These are phyloP conservation scores for Lepilemur ruficaudatus DNA, from an alignment of 2,797 vertebrate genomes.

Conservation along the genomic window DNA sequence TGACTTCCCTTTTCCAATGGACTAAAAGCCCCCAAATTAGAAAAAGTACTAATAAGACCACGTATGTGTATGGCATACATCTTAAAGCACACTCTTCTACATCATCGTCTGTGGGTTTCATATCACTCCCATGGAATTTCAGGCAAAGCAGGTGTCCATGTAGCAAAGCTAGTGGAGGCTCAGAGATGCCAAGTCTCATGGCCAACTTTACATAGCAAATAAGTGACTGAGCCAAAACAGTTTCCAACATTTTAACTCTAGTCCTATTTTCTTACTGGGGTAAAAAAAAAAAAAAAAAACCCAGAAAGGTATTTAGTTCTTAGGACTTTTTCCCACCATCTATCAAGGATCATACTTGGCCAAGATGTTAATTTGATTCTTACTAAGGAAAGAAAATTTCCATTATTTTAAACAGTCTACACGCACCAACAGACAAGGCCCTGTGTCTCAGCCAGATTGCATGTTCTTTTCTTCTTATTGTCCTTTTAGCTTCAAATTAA, in stretches of 20 bases:
- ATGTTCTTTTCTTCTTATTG: conserved; percentile 50
- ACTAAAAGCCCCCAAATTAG: neutral
- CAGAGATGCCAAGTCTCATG: neutral
- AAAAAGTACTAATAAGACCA: neutral
- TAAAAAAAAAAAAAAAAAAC: neutral
- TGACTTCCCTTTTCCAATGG: neutral
- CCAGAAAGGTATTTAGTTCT: neutral
- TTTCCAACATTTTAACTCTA: neutral
- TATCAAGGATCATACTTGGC: neutral
- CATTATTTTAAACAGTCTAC: conserved; percentile 27
- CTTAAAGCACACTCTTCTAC: neutral
- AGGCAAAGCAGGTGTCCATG: neutral
- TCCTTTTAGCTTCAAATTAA: conserved; percentile 59
- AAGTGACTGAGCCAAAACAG: neutral
- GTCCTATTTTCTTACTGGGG: neutral
- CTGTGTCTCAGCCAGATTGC: neutral
- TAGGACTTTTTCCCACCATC: neutral
- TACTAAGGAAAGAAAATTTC: conserved; percentile 35
- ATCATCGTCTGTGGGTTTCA: neutral
- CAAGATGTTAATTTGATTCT: conserved; percentile 46
- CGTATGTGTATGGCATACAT: neutral
- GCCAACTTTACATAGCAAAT: neutral
- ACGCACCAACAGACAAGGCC: conserved; percentile 4
- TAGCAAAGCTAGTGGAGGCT: neutral
- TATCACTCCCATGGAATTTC: neutral